phyloP scores from a whole-genome alignment of 1,140 invertebrate genomes.

The Laodelphax striatellus region DNA sequence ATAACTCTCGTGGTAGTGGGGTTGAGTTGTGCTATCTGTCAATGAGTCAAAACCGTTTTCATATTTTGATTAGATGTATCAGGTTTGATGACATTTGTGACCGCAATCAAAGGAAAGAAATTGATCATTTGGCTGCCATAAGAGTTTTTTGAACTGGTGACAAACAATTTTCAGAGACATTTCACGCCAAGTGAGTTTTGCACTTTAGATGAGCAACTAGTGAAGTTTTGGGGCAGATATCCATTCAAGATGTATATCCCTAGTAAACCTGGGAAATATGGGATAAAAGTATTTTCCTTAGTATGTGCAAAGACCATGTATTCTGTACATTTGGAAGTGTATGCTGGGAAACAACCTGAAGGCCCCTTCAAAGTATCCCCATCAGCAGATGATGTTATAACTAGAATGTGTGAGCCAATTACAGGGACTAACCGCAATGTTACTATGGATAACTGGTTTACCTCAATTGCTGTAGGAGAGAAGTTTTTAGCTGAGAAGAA shows the following conservation, averaged over 20 bases:
- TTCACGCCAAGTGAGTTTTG: too few species aligned
- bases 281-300: constrained; percentile 32
- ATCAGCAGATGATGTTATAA: constrained; percentile 20
- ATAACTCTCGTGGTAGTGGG: constrained; percentile 21
- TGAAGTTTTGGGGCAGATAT: constrained; percentile 26
- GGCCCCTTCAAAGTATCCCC: constrained; percentile 26
- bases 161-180: not conserved
- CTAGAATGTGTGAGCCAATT: constrained; percentile 17
- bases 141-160: constrained; percentile 19
- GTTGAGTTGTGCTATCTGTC: too few species aligned
- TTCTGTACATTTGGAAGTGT: constrained; percentile 27
- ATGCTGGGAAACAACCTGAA: constrained; percentile 27
- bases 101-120: constrained; percentile 18
- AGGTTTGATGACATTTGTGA: constrained; percentile 25
- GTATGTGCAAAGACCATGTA: constrained; percentile 21
- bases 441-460: constrained; percentile 24
- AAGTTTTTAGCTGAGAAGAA: constrained; percentile 24
- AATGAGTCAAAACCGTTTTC: constrained; percentile 16
- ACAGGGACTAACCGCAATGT: constrained; percentile 17
- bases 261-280: constrained; percentile 34
- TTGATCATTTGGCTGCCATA: constrained; percentile 27
- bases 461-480: constrained; percentile 6
- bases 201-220: constrained; percentile 21
- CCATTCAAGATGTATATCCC: constrained; percentile 28
- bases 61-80: constrained; percentile 20